Evolutionary conservation across 2,113 vertebrate genomes (phyloP).

Genomic region (Tyrannus savana): DNA sequence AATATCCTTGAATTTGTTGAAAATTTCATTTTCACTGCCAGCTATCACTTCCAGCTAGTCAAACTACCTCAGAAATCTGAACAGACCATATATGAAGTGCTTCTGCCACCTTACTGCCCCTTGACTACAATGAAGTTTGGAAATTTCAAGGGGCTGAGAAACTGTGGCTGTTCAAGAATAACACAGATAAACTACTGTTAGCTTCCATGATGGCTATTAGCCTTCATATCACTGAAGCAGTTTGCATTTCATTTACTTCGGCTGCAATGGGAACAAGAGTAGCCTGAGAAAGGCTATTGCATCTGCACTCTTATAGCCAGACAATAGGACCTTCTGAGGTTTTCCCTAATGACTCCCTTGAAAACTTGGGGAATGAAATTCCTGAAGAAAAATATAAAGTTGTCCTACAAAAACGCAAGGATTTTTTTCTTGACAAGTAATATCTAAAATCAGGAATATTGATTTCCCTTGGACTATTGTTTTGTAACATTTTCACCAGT

Average conservation of each 20-base stretch:
- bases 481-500: neutral
- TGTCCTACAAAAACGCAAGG: neutral
- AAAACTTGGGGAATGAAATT: neutral
- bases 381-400: neutral
- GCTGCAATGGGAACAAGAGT: neutral
- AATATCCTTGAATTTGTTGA: neutral
- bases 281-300: neutral
- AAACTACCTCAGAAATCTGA: neutral
- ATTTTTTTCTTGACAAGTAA: neutral
- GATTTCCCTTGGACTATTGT: neutral
- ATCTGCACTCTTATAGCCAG: neutral
- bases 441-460: neutral
- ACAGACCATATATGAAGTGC: neutral
- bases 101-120: neutral
- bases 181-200: neutral
- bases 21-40: neutral
- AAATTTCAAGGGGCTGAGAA: neutral
- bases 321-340: neutral
- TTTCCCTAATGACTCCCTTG: neutral
- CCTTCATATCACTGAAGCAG: rapidly evolving
- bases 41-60: neutral
- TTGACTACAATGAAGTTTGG: neutral
- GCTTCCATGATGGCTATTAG: neutral
- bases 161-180: neutral
- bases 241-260: neutral